Evolutionary conservation across 2,888 invertebrate genomes (phyloP), one percentile per base, ranked within the genome.

Genomic region (Anodontia alba): DNA sequence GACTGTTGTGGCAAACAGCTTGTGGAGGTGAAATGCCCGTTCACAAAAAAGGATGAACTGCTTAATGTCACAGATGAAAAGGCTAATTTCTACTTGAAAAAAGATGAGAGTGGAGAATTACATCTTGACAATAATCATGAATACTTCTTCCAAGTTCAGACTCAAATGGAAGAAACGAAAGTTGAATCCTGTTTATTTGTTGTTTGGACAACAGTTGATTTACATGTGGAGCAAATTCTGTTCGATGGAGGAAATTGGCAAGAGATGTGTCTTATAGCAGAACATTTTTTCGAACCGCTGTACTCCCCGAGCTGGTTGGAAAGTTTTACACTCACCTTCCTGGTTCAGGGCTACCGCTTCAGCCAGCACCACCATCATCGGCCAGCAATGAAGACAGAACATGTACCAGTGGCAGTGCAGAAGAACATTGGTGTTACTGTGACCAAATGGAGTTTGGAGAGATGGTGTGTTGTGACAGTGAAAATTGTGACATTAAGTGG

Each of bases 241-340:
- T 77, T 81, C 71, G 75, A 81, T 46, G 1, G 66, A 17, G 42
- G 38, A 12, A 26, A 66, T 5, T 81, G 71, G 62, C 12, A 70
- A 17, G 54, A 77, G 0, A 73, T 82, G 7, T 26, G 51, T 49
- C 15, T n/a, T 36, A 54, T 33, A 12, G 36, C 78, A 26, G n/a
- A 51, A 51, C 36, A 36, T 26, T 36, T 81, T 81, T 81, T 33
- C 0, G 26, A 3, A 51, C 20, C 5, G 72, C 73, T 20, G 42
- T 84, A 15, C 70, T 81, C 10, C 80, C 78, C 17, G 83, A 80
- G 23, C 68, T 83, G 8, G 76, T 83, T 23, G 83, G 80, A 15
- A 78, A 78, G 49, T 76, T 76, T 36, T 77, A 78, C 46, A 54
- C 83, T 1, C 31, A 74, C 1, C 49, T 70, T 0, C 73, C 80